These are phyloP conservation scores for Atta colombica DNA, from an alignment of 1,140 invertebrate genomes.

Conservation along the genomic window DNA sequence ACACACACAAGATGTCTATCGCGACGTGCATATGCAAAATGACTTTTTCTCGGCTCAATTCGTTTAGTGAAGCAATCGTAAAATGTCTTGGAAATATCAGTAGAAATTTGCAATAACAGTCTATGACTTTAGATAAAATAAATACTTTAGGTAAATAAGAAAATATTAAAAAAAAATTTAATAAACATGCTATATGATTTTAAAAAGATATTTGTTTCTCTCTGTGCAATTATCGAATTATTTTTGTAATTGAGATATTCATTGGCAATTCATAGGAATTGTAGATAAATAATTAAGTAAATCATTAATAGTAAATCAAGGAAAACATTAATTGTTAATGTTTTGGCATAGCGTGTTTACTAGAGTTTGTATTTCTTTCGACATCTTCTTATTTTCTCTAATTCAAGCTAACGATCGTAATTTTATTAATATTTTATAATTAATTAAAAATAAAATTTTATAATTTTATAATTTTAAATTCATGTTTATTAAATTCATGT, in stretches of 20 bases:
- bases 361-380: too few species aligned
- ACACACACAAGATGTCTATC: neutral
- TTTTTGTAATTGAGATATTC: neutral
- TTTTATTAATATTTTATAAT: neutral
- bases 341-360: neutral
- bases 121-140: neutral
- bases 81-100: constrained; percentile 3
- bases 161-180: neutral
- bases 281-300: neutral
- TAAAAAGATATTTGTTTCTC: neutral
- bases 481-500: neutral
- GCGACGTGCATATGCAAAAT: neutral
- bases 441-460: neutral
- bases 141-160: neutral
- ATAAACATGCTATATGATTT: neutral
- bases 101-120: constrained; percentile 5
- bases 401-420: too few species aligned
- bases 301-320: neutral
- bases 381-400: too few species aligned
- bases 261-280: neutral
- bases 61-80: neutral
- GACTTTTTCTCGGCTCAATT: neutral
- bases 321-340: neutral
- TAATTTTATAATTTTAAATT: neutral
- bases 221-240: neutral